phyloP scores from a whole-genome alignment of 2,113 vertebrate species.

The Tragelaphus imberbis region DNA sequence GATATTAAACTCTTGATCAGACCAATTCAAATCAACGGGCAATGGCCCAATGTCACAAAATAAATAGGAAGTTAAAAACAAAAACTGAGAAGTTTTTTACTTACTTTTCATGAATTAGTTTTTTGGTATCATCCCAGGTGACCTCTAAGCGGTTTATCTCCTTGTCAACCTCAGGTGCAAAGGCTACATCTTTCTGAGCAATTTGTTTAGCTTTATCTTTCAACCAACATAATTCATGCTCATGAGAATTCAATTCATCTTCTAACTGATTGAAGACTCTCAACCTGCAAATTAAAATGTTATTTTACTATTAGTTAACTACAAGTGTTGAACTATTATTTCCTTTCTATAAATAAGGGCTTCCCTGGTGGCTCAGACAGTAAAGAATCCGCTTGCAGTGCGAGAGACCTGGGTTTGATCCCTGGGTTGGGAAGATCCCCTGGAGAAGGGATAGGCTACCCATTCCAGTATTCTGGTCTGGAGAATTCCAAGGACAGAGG shows the following conservation, averaged over 20 bases:
- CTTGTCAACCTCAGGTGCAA: constrained; percentile 84
- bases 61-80: not conserved
- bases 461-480: not conserved
- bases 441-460: not conserved
- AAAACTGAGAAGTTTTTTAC: constrained; percentile 1
- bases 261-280: too few relatives aligned
- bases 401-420: too few relatives aligned
- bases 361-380: too few relatives aligned
- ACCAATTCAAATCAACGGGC: not conserved
- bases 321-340: too few relatives aligned
- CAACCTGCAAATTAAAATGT: too few relatives aligned
- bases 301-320: too few relatives aligned
- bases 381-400: too few relatives aligned
- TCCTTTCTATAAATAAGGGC: too few relatives aligned
- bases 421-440: too few relatives aligned
- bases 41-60: not conserved
- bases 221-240: too few relatives aligned
- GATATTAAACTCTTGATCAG: not conserved
- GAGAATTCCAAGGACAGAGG: not conserved
- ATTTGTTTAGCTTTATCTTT: constrained; percentile 86
- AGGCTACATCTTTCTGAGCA: constrained; percentile 86
- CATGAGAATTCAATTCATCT: too few relatives aligned
- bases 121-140: constrained; percentile 88
- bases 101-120: constrained; percentile 88
- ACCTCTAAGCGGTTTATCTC: constrained; percentile 85